phyloP scores from a whole-genome alignment of 2,888 invertebrate genomes.

The Sepiola atlantica region DNA sequence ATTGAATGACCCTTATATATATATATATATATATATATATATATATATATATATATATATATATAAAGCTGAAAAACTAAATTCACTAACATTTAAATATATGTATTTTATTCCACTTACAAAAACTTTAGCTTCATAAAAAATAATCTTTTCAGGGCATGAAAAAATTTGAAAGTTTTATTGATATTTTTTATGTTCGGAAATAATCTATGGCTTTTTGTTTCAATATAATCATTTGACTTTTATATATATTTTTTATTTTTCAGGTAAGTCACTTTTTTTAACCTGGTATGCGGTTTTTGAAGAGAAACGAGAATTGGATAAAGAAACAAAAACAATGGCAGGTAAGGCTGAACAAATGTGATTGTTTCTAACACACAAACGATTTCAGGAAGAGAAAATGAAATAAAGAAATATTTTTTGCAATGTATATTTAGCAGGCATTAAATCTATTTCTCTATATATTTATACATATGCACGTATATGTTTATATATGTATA shows the following conservation, averaged over 20 bases:
- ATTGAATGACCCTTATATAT: no score
- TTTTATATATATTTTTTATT: not conserved
- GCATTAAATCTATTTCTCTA: no score
- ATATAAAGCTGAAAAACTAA: not conserved
- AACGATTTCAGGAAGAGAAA: not conserved
- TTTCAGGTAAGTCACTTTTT: constrained; percentile 10
- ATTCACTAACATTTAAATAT: not conserved
- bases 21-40: no score
- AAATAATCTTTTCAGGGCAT: not conserved
- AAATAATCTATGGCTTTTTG: not conserved
- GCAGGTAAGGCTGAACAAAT: not conserved
- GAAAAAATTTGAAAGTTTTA: not conserved
- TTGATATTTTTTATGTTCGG: not conserved
- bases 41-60: no score
- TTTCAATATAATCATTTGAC: not conserved
- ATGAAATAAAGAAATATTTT: not conserved
- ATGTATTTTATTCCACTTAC: not conserved
- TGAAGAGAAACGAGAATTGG: not conserved
- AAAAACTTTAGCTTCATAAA: not conserved
- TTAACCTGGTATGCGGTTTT: not conserved
- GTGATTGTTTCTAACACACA: not conserved
- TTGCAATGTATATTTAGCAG: no score
- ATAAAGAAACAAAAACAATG: not conserved
- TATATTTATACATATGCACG: no score
- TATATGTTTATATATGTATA: no score